Base-by-base conservation (phyloP, 2,888 invertebrate genomes). In the Andrena camellia region DNA sequence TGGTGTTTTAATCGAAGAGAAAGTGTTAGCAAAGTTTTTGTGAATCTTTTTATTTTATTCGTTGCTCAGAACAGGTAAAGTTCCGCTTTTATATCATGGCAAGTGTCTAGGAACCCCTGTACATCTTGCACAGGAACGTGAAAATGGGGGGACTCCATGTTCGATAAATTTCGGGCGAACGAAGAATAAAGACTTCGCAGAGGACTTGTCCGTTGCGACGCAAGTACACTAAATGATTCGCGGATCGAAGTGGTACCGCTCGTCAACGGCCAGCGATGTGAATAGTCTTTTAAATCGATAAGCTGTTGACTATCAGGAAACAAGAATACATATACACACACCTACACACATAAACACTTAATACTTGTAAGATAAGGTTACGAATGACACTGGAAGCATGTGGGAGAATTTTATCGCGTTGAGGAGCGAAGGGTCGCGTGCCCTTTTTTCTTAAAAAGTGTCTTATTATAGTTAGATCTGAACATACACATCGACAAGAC, bases 401-500 rank as follows among this genome's bases (percentile, higher is more conserved):
- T 60, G 29, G 20, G 71, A 59, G 29, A 13, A 42, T 59, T 70
- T 67, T 57, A n/a, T 23, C 20, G 35, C 35, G 23, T n/a, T 10
- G 13, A 23, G 29, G 42, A 42, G 5, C 26, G 31, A 54, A 57
- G 57, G 57, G 57, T 23, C 26, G 57, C 23, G 73, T 71, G 29
- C 64, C 35, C 81, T 82, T 80, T 82, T 80, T 66, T 75, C 59
- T 70, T 68, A 33, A 74, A 77, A 79, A 85, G 78, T 83, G 76
- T 81, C 83, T 83, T 86, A 85, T 54, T 23, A 57, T 68, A 79
- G 17, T 63, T 74, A 67, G 31, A 75, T 76, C 59, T 50, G 67
- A 67, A 75, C 31, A 59, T 63, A 54, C 71, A 29, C 70, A 54
- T 60, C 17, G 62, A 74, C 54, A 64, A 31, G 57, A 29, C 17